Conservation (phyloP, 2,888 invertebrate genomes). For the Mantis religiosa region DNA sequence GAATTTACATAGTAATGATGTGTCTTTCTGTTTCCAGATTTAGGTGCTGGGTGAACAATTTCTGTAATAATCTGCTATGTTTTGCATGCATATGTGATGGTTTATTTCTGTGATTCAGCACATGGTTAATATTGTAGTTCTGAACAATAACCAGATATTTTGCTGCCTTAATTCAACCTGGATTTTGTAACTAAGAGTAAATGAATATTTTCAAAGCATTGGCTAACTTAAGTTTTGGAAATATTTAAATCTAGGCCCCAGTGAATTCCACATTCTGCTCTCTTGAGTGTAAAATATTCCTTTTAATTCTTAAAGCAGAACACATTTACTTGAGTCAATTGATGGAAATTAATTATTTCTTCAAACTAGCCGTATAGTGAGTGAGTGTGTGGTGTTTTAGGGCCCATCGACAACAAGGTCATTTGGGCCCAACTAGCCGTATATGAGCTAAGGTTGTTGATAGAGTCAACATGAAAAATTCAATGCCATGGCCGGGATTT, state of each 20-base stretch:
- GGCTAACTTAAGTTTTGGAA: not conserved
- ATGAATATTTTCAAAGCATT: not conserved
- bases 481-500: too few species aligned
- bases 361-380: too few species aligned
- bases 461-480: too few species aligned
- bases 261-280: not conserved
- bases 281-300: too few species aligned
- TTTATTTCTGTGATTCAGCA: not conserved
- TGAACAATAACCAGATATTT: not conserved
- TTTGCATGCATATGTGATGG: not conserved
- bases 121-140: not conserved
- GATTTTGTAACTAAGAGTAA: not conserved
- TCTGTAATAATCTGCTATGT: not conserved
- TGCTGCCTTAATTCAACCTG: not conserved
- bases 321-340: not conserved
- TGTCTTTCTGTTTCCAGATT: not conserved
- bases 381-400: too few species aligned
- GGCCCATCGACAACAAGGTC: too few species aligned
- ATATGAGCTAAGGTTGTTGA: too few species aligned
- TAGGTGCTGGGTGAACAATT: not conserved
- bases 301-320: not conserved
- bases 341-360: too few species aligned
- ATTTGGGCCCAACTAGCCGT: too few species aligned
- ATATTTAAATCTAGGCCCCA: not conserved
- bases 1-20: not conserved